Conservation (phyloP, 2,888 invertebrate species). For the Scelioninae gen. 1 region DNA sequence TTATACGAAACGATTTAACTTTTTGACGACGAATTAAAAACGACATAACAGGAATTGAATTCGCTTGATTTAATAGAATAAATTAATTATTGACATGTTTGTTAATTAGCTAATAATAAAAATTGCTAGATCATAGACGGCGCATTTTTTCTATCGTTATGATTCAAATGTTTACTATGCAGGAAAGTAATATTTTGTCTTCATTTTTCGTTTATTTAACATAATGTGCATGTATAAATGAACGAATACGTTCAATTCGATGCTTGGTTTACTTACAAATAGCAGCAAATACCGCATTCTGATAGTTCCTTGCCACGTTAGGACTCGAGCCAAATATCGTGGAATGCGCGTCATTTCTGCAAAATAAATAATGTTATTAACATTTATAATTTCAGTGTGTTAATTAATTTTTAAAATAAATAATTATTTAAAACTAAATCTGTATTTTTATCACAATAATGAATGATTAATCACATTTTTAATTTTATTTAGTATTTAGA, state of each 20-base stretch:
- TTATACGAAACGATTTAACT: constrained; percentile 21
- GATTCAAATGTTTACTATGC: constrained; percentile 1
- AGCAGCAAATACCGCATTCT: constrained; percentile 72
- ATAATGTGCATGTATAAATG: constrained; percentile 29
- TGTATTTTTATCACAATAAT: no score
- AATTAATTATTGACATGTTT: constrained; percentile 19
- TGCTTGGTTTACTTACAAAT: constrained; percentile 66
- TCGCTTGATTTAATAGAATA: not conserved
- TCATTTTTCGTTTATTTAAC: constrained; percentile 21
- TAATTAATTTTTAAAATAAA: no score
- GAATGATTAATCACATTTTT: no score
- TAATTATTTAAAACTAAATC: no score
- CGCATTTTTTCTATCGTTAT: not conserved
- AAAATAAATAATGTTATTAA: constrained; percentile 66
- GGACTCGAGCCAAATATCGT: constrained; percentile 66
- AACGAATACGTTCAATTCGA: constrained; percentile 40
- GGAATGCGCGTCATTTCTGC: constrained; percentile 72
- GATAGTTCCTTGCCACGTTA: constrained; percentile 66
- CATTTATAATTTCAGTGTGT: constrained; percentile 20
- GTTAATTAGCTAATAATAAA: not conserved
- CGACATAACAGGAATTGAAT: constrained; percentile 4
- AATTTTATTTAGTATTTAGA: no score
- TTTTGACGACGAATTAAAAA: constrained; percentile 21
- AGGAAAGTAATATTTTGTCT: constrained; percentile 7
- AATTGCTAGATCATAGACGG: not conserved